A percentile compares a stretch with the other conserved stretches of the same genome.
These are phyloP conservation scores for Aphidius ervi DNA, from an alignment of 1,140 invertebrate species.

Conservation along the genomic window DNA sequence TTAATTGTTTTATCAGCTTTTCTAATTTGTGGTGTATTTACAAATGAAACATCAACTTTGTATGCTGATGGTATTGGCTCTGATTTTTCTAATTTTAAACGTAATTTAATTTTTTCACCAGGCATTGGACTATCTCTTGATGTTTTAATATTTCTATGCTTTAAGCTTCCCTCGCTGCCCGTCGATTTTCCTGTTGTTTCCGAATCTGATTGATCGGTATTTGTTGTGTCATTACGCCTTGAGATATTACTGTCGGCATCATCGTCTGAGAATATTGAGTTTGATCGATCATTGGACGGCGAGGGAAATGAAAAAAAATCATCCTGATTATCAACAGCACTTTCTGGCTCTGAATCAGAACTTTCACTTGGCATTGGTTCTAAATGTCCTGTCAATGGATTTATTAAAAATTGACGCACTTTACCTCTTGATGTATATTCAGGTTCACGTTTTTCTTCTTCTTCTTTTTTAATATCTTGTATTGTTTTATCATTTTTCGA, in stretches of 20 bases:
- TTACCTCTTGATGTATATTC: constrained; percentile 56
- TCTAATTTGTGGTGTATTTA: constrained; percentile 54
- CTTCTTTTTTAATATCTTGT: constrained; percentile 8
- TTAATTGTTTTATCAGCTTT: constrained; percentile 53
- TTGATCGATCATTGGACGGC: constrained; percentile 56
- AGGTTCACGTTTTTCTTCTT: constrained; percentile 36
- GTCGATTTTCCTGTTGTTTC: constrained; percentile 59
- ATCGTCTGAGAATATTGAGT: constrained; percentile 60
- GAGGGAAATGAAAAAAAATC: constrained; percentile 57
- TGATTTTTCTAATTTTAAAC: constrained; percentile 77
- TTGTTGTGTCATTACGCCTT: constrained; percentile 53
- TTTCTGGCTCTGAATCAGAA: constrained; percentile 51
- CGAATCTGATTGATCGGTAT: constrained; percentile 62
- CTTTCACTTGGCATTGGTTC: constrained; percentile 74
- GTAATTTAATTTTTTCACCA: constrained; percentile 77
- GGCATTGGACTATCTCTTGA: constrained; percentile 47
- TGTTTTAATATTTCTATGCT: constrained; percentile 48
- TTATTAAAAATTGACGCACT: constrained; percentile 74
- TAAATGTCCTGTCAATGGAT: constrained; percentile 80
- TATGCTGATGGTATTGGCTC: constrained; percentile 73
- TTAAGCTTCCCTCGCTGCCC: constrained; percentile 53
- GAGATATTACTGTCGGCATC: constrained; percentile 56
- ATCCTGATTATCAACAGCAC: constrained; percentile 53
- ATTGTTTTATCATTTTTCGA: constrained; percentile 1
- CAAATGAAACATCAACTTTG: constrained; percentile 75